phyloP scores from a whole-genome alignment of 2,113 vertebrate species.

The Tor tambroides region DNA sequence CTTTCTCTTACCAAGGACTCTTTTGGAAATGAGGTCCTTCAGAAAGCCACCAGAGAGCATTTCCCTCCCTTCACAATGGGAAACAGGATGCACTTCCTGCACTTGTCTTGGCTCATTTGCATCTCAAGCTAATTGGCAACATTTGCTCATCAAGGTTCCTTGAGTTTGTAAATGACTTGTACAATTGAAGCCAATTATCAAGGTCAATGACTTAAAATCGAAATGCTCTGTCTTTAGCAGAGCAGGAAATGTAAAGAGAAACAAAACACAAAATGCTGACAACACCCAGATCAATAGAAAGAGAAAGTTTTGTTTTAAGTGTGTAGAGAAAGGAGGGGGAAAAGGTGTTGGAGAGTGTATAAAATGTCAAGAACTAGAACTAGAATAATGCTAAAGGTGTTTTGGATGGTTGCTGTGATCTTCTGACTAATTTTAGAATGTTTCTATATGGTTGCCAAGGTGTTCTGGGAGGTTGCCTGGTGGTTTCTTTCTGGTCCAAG shows the following conservation, averaged over 20 bases:
- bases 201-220: constrained; percentile 61
- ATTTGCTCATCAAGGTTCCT: constrained; percentile 54
- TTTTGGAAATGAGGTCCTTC: constrained; percentile 29
- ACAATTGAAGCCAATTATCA: constrained; percentile 64
- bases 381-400: background rate
- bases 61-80: background rate
- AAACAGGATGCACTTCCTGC: constrained; percentile 24
- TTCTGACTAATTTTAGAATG: background rate
- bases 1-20: constrained; percentile 11
- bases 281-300: background rate
- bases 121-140: constrained; percentile 46
- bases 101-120: constrained; percentile 47
- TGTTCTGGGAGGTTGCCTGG: background rate
- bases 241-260: background rate
- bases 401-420: background rate
- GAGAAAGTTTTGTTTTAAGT: background rate
- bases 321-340: background rate
- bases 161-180: constrained; percentile 53
- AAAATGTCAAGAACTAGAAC: background rate
- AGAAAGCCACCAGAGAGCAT: constrained; percentile 8
- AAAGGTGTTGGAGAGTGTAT: background rate
- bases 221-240: constrained; percentile 13
- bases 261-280: background rate
- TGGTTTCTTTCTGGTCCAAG: background rate
- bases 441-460: background rate